A percentile compares a stretch with the other conserved stretches of the same genome.
These are phyloP conservation scores for Lycocerus yunnanus DNA, from an alignment of 2,888 invertebrate genomes.

Conservation along the genomic window DNA sequence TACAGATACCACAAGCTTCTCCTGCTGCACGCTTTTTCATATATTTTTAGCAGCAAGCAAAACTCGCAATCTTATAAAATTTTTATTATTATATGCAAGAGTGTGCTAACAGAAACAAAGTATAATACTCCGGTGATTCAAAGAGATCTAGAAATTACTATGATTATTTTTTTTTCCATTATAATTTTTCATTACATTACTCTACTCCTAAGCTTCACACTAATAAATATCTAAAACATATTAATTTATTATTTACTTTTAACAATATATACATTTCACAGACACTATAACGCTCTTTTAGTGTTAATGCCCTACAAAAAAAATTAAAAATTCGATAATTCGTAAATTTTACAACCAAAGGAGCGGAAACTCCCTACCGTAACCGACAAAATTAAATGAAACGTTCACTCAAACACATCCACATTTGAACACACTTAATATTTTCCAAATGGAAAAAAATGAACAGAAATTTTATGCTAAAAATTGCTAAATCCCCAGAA, in stretches of 20 bases:
- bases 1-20: conserved; percentile 3
- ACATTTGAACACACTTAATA: conserved; percentile 18
- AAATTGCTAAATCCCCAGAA: background rate
- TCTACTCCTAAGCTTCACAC: conserved; percentile 50
- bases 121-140: conserved; percentile 46
- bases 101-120: conserved; percentile 24
- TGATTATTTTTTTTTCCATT: conserved; percentile 42
- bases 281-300: conserved; percentile 44
- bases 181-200: conserved; percentile 36
- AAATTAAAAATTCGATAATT: conserved; percentile 17
- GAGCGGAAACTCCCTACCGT: background rate
- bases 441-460: conserved; percentile 12
- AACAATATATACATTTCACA: conserved; percentile 52
- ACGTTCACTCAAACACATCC: conserved; percentile 9
- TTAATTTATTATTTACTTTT: conserved; percentile 41
- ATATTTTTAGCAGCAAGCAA: conserved; percentile 10
- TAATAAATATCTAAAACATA: conserved; percentile 55
- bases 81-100: conserved; percentile 9
- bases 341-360: conserved; percentile 16
- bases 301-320: conserved; percentile 20
- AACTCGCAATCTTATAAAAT: conserved; percentile 5
- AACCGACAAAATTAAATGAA: background rate
- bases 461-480: background rate
- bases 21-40: background rate
- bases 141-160: conserved; percentile 49